Conservation (phyloP, 2,113 vertebrate genomes). For the Dicaeum eximium region DNA sequence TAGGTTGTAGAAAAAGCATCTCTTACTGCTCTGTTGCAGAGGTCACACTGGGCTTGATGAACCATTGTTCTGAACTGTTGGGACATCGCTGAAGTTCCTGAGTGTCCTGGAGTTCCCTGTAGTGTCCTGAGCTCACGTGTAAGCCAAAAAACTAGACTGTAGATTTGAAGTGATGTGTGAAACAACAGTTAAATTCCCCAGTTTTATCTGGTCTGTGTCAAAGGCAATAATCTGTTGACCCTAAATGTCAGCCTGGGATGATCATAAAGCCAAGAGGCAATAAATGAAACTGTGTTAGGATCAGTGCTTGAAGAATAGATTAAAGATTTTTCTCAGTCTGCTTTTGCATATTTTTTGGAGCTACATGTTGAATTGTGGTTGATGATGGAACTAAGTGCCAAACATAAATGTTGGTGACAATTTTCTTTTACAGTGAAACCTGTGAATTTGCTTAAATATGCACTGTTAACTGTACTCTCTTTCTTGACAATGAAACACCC, state of each 20-base stretch:
- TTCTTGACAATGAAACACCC: neutral
- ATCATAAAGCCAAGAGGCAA: neutral
- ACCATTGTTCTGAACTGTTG: neutral
- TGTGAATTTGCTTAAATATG: neutral
- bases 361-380: neutral
- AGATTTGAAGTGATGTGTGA: neutral
- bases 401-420: neutral
- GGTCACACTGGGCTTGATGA: neutral
- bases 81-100: neutral
- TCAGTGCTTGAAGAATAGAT: neutral
- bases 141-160: neutral
- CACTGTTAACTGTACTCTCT: neutral
- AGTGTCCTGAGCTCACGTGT: rapidly evolving
- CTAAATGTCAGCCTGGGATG: rapidly evolving
- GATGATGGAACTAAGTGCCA: neutral
- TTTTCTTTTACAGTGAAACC: neutral
- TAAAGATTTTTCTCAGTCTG: neutral
- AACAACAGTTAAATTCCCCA: neutral
- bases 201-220: neutral
- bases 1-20: neutral
- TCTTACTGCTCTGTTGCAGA: neutral
- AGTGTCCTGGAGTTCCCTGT: too few species aligned
- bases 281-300: neutral
- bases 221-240: neutral
- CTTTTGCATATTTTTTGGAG: neutral